Conservation (phyloP, 2,888 invertebrate genomes). For the Lingula anatina region DNA sequence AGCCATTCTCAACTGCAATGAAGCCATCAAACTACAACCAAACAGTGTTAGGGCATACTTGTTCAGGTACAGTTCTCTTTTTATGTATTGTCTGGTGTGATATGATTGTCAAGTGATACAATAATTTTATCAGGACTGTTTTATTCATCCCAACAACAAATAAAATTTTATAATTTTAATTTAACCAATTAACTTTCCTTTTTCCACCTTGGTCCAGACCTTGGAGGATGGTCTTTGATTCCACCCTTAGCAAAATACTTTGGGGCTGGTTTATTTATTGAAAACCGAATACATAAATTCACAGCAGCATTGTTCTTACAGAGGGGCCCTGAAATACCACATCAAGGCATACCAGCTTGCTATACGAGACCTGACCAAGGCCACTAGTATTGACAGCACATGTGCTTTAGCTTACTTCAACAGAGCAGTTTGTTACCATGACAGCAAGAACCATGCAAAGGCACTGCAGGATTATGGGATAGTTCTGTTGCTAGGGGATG, state of each 20-base stretch:
- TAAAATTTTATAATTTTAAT: no score
- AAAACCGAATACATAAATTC: no score
- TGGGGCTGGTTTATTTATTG: no score
- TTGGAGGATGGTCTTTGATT: no score
- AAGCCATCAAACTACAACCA: constrained; percentile 49
- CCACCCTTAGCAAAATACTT: no score
- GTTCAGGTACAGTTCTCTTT: constrained; percentile 44
- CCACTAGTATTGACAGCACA: constrained; percentile 41
- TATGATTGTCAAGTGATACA: no score
- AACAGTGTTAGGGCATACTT: constrained; percentile 48
- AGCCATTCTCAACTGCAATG: constrained; percentile 53
- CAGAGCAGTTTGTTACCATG: constrained; percentile 50
- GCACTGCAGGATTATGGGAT: constrained; percentile 51
- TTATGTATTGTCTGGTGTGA: no score
- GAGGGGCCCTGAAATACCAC: constrained; percentile 51
- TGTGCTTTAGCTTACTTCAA: constrained; percentile 51
- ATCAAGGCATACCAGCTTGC: constrained; percentile 49
- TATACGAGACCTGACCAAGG: constrained; percentile 45
- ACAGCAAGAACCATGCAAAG: constrained; percentile 33
- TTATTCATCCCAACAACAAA: no score
- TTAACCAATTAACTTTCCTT: no score
- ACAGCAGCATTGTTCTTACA: constrained; percentile 17
- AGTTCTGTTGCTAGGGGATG: constrained; percentile 45
- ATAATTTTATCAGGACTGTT: no score
- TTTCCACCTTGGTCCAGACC: no score